A percentile compares a stretch with the other conserved stretches of the same genome.
phyloP scores from a whole-genome alignment of 2,113 vertebrate species.

The Meles meles region DNA sequence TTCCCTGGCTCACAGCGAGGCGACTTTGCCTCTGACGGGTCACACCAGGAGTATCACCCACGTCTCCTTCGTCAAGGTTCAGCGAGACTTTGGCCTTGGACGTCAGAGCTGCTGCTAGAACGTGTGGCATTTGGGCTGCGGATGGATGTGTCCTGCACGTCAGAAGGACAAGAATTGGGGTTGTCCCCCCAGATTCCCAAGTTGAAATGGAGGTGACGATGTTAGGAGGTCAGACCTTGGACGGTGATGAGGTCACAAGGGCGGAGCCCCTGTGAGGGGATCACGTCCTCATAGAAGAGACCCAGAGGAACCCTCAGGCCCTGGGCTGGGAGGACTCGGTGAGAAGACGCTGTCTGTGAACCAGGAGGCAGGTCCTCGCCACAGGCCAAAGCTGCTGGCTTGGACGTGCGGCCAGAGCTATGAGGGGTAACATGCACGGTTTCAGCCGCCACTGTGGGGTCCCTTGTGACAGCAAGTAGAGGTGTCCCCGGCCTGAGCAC shows the following conservation, averaged over 20 bases:
- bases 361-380: neutral
- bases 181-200: neutral
- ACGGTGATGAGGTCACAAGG: neutral
- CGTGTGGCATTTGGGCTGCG: too few relatives aligned
- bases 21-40: neutral
- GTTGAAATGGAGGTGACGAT: neutral
- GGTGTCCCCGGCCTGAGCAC: too few relatives aligned
- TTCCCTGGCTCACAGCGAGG: neutral
- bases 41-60: neutral
- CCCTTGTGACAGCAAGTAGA: neutral
- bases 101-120: too few relatives aligned
- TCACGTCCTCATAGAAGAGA: neutral
- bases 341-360: neutral
- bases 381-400: fast-evolving
- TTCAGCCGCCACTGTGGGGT: fast-evolving
- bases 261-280: neutral
- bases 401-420: fast-evolving
- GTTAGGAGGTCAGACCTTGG: neutral
- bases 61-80: neutral
- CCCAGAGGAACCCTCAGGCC: neutral
- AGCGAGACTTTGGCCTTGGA: neutral
- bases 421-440: fast-evolving
- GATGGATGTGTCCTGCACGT: neutral
- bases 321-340: fast-evolving
- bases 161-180: neutral